Percentiles rank a stretch among this genome's conserved stretches.
phyloP scores from a whole-genome alignment of 2,797 vertebrate species.

The Eupleurogrammus muticus region DNA sequence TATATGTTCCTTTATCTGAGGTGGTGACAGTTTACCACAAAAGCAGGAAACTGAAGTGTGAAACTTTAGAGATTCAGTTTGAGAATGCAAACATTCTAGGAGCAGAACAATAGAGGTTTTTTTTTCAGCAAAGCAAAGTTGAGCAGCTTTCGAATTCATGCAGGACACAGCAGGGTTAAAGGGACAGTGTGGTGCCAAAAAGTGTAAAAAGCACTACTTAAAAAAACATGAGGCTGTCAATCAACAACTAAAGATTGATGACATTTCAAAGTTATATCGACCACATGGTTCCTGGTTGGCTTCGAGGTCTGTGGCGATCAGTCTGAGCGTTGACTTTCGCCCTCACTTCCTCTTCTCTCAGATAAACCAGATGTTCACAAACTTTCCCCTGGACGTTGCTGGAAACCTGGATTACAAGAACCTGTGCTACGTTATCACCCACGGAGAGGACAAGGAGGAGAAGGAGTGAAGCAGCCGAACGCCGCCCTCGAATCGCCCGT shows the following conservation, averaged over 20 bases:
- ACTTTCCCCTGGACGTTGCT: conserved; percentile 90
- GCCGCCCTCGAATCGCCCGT: background rate
- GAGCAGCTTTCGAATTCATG: too few species aligned
- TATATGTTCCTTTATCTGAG: too few species aligned
- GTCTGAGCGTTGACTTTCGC: conserved; percentile 13
- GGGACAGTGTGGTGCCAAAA: too few species aligned
- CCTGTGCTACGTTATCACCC: conserved; percentile 92
- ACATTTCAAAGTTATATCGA: background rate
- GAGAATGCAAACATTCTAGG: background rate
- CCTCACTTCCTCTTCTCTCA: conserved; percentile 57
- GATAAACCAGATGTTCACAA: conserved; percentile 91
- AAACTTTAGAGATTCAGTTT: background rate
- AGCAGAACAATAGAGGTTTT: too few species aligned
- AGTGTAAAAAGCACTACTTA: too few species aligned
- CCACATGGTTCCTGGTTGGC: background rate
- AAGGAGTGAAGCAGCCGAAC: conserved; percentile 9
- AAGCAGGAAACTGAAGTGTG: too few species aligned
- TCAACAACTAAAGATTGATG: too few species aligned
- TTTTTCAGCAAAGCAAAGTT: too few species aligned
- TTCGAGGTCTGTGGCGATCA: background rate
- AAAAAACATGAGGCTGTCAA: too few species aligned
- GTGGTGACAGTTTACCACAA: too few species aligned
- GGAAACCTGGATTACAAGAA: conserved; percentile 93
- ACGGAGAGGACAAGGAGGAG: conserved; percentile 90
- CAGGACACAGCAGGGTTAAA: too few species aligned